Conservation (phyloP, 2,888 invertebrate genomes). For the Stenichneumon culpator region DNA sequence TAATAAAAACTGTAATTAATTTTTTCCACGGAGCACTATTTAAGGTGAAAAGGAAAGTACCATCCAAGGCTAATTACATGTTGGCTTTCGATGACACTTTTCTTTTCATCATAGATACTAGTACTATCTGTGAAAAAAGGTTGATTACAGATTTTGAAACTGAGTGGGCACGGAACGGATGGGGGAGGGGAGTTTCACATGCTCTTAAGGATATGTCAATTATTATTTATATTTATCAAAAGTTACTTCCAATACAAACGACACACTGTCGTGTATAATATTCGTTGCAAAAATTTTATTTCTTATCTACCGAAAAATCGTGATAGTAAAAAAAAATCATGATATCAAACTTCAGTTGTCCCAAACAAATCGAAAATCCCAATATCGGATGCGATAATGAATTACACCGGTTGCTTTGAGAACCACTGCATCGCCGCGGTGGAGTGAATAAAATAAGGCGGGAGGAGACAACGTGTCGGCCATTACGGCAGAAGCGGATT, state of each 20-base stretch:
- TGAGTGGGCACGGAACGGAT: too few species aligned
- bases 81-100: too few species aligned
- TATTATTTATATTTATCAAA: not conserved
- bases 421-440: constrained; percentile 54
- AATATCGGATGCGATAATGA: not conserved
- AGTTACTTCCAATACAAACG: not conserved
- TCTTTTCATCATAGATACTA: too few species aligned
- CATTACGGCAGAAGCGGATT: constrained; percentile 64
- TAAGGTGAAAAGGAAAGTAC: too few species aligned
- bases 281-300: not conserved
- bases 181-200: too few species aligned
- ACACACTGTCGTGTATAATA: not conserved
- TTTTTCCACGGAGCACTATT: too few species aligned
- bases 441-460: constrained; percentile 76
- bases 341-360: not conserved
- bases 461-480: constrained; percentile 74
- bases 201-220: not conserved
- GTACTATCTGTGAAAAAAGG: too few species aligned
- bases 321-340: constrained; percentile 7
- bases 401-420: constrained; percentile 48
- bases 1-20: too few species aligned
- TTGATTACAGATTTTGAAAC: too few species aligned
- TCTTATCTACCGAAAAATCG: not conserved
- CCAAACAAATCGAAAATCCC: not conserved
- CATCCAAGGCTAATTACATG: too few species aligned